Evolutionary conservation across 2,888 invertebrate species (phyloP), one percentile per base, ranked within the genome.

Genomic region (Antheraea yamamai): DNA sequence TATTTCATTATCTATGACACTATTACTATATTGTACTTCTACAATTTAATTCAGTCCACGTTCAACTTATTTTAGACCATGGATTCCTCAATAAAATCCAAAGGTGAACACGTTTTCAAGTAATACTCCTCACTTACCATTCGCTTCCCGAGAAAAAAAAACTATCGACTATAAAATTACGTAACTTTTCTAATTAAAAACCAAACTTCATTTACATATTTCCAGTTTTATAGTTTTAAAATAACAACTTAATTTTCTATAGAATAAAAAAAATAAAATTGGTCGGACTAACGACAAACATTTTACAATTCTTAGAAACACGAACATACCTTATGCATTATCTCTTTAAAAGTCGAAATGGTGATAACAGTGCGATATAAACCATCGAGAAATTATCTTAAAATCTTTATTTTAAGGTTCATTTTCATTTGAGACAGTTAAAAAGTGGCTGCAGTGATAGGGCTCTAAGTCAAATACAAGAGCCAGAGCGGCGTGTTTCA

Each of bases 281-380:
- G 79, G 84, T 82, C 80, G 64, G 30, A 82, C 85, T 81, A 84
- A 87, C 87, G 88, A 88, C 88, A 87, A 73, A 86, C 85, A 83
- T 87, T 87, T 86, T 87, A 85, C 85, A 84, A 85, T 92, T 92
- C 93, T 85, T 77, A 90, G 92, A 92, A 92, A 88, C 89, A 75
- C 79, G 81, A 88, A 92, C 89, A 88, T 87, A 88, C 87, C 89
- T 90, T 91, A 85, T 91, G 89, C 91, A 90, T 89, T 90, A 88
- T 83, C 82, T 78, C 77, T 66, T 73, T 73, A 77, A 80, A 81
- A 78, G 76, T 73, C 75, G 76, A 79, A 84, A 90, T 84, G 73
- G 85, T 74, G 81, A 74, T 82, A 87, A 84, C 77, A 78, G 73
- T 78, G 74, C 70, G 18, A n/a, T 10, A 73, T 4, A 16, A 66